These are phyloP conservation scores for Pharmacophagus antenor DNA, from an alignment of 2,888 invertebrate genomes.

Conservation along the genomic window DNA sequence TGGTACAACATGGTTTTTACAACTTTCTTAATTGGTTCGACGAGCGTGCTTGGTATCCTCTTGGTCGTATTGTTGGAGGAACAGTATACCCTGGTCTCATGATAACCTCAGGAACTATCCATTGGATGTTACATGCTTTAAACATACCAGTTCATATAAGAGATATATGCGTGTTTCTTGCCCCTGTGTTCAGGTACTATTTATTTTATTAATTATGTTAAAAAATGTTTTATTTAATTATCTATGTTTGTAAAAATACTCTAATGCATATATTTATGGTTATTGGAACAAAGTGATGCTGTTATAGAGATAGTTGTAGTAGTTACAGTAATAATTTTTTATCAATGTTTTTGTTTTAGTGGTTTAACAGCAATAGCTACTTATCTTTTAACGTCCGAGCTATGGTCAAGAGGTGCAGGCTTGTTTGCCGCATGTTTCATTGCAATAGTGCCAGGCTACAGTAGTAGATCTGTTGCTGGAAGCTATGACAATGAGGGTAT, in stretches of 20 bases:
- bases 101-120: constrained; percentile 99
- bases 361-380: constrained; percentile 98
- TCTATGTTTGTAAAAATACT: too few species aligned
- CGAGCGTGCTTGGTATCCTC: constrained; percentile 99
- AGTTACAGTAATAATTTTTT: neutral
- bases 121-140: constrained; percentile 93
- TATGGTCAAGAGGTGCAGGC: constrained; percentile 98
- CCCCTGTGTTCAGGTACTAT: constrained; percentile 95
- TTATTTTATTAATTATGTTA: constrained; percentile 1
- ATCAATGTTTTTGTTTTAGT: constrained; percentile 80
- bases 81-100: constrained; percentile 99
- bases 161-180: constrained; percentile 99
- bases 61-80: constrained; percentile 99
- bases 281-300: too few species aligned
- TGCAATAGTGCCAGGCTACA: constrained; percentile 99
- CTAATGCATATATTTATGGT: too few species aligned
- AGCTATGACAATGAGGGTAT: constrained; percentile 99
- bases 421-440: constrained; percentile 99
- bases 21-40: constrained; percentile 99
- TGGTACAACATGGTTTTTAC: constrained; percentile 99
- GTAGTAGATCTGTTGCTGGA: constrained; percentile 98
- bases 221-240: neutral
- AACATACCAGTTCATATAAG: constrained; percentile 99
- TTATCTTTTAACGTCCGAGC: constrained; percentile 97
- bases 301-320: too few species aligned